Evolutionary conservation across 1,140 invertebrate species (phyloP).

Genomic region (Halyomorpha halys): DNA sequence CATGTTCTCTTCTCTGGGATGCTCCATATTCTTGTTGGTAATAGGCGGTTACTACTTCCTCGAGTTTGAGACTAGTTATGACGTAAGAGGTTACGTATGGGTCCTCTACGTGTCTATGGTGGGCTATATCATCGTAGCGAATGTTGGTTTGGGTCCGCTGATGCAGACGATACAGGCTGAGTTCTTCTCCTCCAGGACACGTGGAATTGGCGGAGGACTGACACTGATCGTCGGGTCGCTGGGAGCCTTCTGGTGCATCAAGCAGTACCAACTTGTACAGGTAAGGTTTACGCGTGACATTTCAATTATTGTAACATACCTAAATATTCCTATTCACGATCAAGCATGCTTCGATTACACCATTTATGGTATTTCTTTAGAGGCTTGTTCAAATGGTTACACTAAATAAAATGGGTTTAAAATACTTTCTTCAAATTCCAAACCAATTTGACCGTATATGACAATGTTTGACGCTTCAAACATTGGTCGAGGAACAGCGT

Average conservation of each 20-base stretch:
- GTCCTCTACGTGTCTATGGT: conserved; percentile 25
- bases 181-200: conserved; percentile 24
- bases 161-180: conserved; percentile 28
- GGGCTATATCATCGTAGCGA: conserved; percentile 20
- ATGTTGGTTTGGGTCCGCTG: conserved; percentile 27
- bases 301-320: too few species aligned
- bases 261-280: conserved; percentile 26
- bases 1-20: conserved; percentile 35
- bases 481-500: too few species aligned
- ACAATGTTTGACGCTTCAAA: too few species aligned
- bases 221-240: background rate
- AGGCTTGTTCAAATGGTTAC: too few species aligned
- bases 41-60: conserved; percentile 8
- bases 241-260: conserved; percentile 24
- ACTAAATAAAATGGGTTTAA: too few species aligned
- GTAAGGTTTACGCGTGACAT: too few species aligned
- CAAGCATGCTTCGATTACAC: too few species aligned
- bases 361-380: too few species aligned
- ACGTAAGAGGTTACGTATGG: conserved; percentile 20
- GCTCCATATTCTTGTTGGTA: conserved; percentile 13
- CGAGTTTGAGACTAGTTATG: background rate
- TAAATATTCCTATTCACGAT: too few species aligned
- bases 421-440: too few species aligned
- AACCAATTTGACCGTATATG: too few species aligned
- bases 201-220: conserved; percentile 17